Percentiles rank a stretch among this genome's conserved stretches.
Conservation (phyloP, 2,797 vertebrate genomes). For the Pyrocephalus nanus region DNA sequence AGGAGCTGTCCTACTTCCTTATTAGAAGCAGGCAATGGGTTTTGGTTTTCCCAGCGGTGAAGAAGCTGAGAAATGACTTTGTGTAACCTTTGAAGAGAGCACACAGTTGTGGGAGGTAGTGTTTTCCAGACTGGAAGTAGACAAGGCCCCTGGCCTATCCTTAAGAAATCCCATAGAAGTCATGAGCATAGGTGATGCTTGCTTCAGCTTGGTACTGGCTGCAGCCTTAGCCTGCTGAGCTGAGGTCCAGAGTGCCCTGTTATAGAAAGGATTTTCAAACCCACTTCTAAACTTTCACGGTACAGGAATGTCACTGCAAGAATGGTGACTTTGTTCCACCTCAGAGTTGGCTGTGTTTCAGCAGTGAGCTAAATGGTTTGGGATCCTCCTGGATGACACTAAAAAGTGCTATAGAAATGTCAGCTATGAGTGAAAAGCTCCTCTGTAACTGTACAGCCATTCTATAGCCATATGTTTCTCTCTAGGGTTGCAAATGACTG, state of each 20-base stretch:
- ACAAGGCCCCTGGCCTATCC: neutral
- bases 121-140: neutral
- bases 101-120: neutral
- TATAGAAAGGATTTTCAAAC: neutral
- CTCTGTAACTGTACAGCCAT: neutral
- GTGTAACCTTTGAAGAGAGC: neutral
- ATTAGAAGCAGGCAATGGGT: neutral
- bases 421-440: conserved; percentile 42
- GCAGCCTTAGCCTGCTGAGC: neutral
- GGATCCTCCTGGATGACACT: conserved; percentile 29
- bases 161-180: neutral
- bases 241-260: neutral
- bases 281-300: neutral
- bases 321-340: conserved; percentile 19
- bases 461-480: conserved; percentile 28
- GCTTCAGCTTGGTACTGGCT: neutral
- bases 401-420: conserved; percentile 12
- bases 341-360: neutral
- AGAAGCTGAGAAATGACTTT: neutral
- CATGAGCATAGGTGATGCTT: neutral
- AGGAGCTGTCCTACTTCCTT: neutral
- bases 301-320: neutral
- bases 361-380: conserved; percentile 52
- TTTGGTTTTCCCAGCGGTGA: neutral
- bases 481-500: neutral